These are phyloP conservation scores for Hartigia nigra DNA, from an alignment of 2,888 invertebrate species.

Conservation along the genomic window DNA sequence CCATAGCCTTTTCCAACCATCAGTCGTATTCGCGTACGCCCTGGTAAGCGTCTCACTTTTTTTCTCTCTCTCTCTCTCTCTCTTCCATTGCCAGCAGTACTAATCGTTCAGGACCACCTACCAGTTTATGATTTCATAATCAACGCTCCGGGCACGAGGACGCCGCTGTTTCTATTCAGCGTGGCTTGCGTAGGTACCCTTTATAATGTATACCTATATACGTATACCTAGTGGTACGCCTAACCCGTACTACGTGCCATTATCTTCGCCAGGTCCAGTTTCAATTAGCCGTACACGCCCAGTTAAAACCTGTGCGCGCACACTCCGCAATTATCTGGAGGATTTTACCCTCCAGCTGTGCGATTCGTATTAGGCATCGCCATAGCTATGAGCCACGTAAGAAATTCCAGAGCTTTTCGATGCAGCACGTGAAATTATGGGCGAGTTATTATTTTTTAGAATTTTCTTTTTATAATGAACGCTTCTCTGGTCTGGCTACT, in stretches of 20 bases:
- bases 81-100: constrained; percentile 17
- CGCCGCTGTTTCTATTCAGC: constrained; percentile 16
- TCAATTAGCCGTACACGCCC: constrained; percentile 33
- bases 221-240: neutral
- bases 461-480: neutral
- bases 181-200: neutral
- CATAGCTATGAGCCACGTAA: neutral
- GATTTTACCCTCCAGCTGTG: neutral
- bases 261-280: constrained; percentile 38
- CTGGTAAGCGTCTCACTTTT: neutral
- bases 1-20: neutral
- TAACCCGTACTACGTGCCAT: constrained; percentile 27
- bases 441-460: neutral
- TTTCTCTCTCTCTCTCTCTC: neutral
- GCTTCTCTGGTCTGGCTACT: neutral
- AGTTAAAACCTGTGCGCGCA: constrained; percentile 10
- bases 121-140: constrained; percentile 54
- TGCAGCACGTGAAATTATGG: neutral
- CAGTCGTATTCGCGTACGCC: neutral
- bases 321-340: neutral
- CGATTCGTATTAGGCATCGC: neutral
- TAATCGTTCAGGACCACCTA: constrained; percentile 54
- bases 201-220: neutral
- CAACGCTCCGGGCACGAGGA: constrained; percentile 43
- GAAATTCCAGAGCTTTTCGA: neutral